These are phyloP conservation scores for Baryphthengus martii DNA, from an alignment of 2,113 vertebrate species.

Conservation along the genomic window DNA sequence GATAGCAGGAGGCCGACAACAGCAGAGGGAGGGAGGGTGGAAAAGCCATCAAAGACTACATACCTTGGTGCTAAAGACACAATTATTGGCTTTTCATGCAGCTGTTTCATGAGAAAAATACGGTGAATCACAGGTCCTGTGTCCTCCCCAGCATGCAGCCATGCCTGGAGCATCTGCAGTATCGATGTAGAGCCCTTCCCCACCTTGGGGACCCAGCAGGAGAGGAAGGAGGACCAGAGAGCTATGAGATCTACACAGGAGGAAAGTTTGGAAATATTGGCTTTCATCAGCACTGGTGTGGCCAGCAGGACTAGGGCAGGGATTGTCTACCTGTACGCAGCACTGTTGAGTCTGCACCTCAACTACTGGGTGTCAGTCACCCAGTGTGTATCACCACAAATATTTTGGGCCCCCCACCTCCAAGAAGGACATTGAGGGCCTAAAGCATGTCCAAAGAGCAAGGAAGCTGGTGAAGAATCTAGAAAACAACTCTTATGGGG, in stretches of 20 bases:
- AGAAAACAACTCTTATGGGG: background rate
- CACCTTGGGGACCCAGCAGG: background rate
- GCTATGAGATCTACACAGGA: background rate
- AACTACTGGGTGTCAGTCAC: background rate
- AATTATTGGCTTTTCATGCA: background rate
- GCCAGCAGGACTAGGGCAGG: background rate
- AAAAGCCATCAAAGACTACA: background rate
- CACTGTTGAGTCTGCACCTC: background rate
- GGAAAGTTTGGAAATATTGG: background rate
- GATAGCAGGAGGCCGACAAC: background rate
- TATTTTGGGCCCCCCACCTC: background rate
- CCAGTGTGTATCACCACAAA: too few relatives aligned
- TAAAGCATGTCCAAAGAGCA: background rate
- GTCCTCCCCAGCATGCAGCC: background rate
- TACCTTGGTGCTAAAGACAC: background rate
- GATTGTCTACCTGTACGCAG: background rate
- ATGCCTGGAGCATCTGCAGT: background rate
- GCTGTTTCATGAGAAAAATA: background rate
- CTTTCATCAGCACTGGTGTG: background rate
- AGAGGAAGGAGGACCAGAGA: background rate
- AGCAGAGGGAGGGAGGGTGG: background rate
- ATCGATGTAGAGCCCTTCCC: fast-evolving
- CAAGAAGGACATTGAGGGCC: background rate
- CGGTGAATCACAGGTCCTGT: background rate
- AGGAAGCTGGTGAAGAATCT: background rate